These are phyloP conservation scores for Ellobium chinense DNA, from an alignment of 2,888 invertebrate species.

Conservation along the genomic window DNA sequence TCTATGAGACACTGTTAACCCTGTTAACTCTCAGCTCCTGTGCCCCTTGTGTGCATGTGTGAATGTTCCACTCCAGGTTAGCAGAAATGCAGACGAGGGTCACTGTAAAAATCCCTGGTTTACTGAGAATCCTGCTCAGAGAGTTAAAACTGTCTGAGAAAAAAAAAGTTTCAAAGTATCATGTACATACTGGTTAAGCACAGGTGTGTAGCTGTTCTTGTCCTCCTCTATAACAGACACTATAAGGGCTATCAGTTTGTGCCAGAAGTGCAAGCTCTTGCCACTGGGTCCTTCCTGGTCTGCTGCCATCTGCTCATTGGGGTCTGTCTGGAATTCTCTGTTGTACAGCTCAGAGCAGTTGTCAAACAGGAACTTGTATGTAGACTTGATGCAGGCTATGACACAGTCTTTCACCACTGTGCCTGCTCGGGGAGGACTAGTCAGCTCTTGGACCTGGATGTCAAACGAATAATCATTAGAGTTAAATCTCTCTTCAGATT, in stretches of 20 bases:
- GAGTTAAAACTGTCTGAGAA: neutral
- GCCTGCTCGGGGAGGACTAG: conserved; percentile 98
- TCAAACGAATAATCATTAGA: too few relatives aligned
- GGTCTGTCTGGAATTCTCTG: conserved; percentile 78
- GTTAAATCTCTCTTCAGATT: too few relatives aligned
- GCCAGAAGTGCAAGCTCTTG: conserved; percentile 97
- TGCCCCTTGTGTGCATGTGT: too few relatives aligned
- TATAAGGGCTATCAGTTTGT: conserved; percentile 96
- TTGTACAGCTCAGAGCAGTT: conserved; percentile 98
- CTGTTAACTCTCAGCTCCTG: too few relatives aligned
- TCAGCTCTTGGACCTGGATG: conserved; percentile 94
- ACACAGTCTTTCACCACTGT: conserved; percentile 99
- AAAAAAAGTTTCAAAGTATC: neutral
- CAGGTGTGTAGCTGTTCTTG: conserved; percentile 97
- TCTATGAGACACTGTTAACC: too few relatives aligned
- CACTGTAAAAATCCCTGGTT: too few relatives aligned
- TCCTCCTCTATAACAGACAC: conserved; percentile 99
- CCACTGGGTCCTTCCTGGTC: conserved; percentile 85
- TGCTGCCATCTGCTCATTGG: conserved; percentile 58
- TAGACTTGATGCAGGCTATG: conserved; percentile 98
- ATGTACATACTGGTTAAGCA: conserved; percentile 89
- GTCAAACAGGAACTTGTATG: conserved; percentile 99
- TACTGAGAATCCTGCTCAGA: too few relatives aligned
- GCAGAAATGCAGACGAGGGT: too few relatives aligned
- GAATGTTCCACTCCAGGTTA: too few relatives aligned